A percentile compares a stretch with the other conserved stretches of the same genome.
Conservation (phyloP, 37 sponge, comb jelly and placozoan genomes). For the Aphrocallistes beatrix region DNA sequence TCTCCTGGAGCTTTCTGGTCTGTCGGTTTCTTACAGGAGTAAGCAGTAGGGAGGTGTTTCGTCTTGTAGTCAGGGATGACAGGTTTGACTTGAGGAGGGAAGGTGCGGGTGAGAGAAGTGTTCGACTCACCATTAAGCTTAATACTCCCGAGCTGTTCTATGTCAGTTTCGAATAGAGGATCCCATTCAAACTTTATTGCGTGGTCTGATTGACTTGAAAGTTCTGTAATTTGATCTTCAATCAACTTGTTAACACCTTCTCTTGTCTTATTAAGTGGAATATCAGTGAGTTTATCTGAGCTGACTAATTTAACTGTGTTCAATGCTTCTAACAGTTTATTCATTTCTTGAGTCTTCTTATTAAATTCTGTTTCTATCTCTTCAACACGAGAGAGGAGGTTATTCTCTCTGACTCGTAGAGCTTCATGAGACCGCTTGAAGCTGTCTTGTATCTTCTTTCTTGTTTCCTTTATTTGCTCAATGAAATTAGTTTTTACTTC, state of each 20-base stretch:
- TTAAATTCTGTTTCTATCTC: not conserved
- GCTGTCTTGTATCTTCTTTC: not conserved
- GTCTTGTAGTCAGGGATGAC: slow-evolving; percentile 6
- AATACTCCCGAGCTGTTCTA: slow-evolving; percentile 16
- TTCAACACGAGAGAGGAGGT: not conserved
- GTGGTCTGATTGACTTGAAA: not conserved
- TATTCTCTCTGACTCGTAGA: not conserved
- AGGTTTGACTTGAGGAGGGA: slow-evolving; percentile 9
- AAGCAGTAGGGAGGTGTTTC: not conserved
- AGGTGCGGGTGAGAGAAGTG: slow-evolving; percentile 14
- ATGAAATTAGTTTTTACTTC: no score
- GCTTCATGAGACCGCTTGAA: slow-evolving; percentile 13
- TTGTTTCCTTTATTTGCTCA: not conserved
- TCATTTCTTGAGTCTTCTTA: not conserved
- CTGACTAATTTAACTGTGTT: no score
- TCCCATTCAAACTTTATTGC: not conserved
- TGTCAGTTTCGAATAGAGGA: not conserved
- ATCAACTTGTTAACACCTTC: not conserved
- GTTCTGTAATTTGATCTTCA: not conserved
- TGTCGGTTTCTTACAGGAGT: not conserved
- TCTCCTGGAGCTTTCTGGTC: slow-evolving; percentile 13
- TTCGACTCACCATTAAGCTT: not conserved
- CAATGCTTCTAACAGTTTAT: not conserved
- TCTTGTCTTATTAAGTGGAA: not conserved
- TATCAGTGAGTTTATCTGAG: not conserved